Evolutionary conservation across 2,113 vertebrate species (phyloP), one percentile per base, ranked within the genome.

Genomic region (Mionectes macconnelli): DNA sequence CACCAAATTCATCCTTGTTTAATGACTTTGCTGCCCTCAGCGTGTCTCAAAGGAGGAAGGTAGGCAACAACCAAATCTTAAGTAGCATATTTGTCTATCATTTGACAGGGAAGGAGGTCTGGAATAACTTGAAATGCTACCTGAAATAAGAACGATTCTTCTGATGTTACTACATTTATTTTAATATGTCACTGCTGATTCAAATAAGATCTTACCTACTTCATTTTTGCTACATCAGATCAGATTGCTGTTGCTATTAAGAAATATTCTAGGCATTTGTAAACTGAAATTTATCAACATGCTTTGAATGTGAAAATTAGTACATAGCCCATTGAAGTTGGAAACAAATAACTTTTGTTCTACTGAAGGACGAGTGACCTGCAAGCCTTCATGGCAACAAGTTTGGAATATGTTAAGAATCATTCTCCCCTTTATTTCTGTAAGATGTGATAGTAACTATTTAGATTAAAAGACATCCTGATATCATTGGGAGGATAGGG

Each of bases 21-120:
- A 99, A 99, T 98, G 99, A 99, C 97, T 99, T 99, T 98, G 98
- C 98, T 98, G 99, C 98, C 97, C 99, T 99, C 96, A 99, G 98
- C 62, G 98, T 99, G 96, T 99, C 99, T 94, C 99, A 99, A 97
- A 99, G 99, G 97, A 99, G 99, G 97, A 99, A 99, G 99, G 99
- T 99, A 98, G 97, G 98, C 91, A 67, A 75, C 72, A 75, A 45
- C 74, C 85, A 92, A 87, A 92, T 68, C 62, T 86, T 66, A 90
- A 70, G 68, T 87, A 84, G n/a, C 8, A 5, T 77, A 27, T 84
- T 86, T 79, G 27, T 84, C 4, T 67, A 14, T 56, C 57, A 88
- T 24, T 82, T 94, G 85, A 35, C 44, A 87, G 40, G 45, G 78
- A 66, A 68, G 69, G 89, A 63, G n/a, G 84, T 67, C 64, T 70